Percentiles rank a stretch among this genome's conserved stretches.
Evolutionary conservation across 2,888 invertebrate genomes (phyloP).

Genomic region (Chrysotoxum bicinctum): DNA sequence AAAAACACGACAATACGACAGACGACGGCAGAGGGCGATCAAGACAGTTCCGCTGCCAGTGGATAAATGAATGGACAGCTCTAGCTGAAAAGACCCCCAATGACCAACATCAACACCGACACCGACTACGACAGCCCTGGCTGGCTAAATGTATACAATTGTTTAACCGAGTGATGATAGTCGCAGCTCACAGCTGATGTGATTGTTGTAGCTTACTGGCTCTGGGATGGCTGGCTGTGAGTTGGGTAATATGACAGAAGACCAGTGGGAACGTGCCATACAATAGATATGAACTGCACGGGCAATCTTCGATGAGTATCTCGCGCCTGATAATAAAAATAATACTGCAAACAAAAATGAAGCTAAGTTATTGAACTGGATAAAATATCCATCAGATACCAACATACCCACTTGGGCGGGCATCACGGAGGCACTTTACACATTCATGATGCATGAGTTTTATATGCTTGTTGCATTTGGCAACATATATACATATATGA

Average conservation of each 20-base stretch:
- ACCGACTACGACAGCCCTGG: conserved; percentile 19
- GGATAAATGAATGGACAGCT: conserved; percentile 67
- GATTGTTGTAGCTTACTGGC: neutral
- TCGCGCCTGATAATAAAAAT: conserved; percentile 6
- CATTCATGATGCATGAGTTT: conserved; percentile 44
- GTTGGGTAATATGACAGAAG: conserved; percentile 31
- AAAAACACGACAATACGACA: conserved; percentile 4
- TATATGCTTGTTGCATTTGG: conserved; percentile 37
- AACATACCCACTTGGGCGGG: conserved; percentile 9
- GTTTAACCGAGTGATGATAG: conserved; percentile 47
- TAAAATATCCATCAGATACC: conserved; percentile 32
- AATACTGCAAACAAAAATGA: neutral
- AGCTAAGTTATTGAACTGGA: conserved; percentile 47
- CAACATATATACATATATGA: neutral
- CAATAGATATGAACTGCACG: conserved; percentile 37
- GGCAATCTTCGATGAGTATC: conserved; percentile 28
- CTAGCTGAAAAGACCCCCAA: conserved; percentile 51
- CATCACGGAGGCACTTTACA: conserved; percentile 25
- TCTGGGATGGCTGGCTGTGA: neutral
- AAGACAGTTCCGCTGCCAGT: conserved; percentile 64
- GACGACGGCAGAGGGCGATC: conserved; percentile 28
- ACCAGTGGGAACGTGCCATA: conserved; percentile 26
- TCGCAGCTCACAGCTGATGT: conserved; percentile 31
- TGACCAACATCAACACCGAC: conserved; percentile 29
- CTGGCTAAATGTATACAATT: conserved; percentile 10